Evolutionary conservation across 2,113 vertebrate species (phyloP).

Genomic region (Macrotis lagotis): DNA sequence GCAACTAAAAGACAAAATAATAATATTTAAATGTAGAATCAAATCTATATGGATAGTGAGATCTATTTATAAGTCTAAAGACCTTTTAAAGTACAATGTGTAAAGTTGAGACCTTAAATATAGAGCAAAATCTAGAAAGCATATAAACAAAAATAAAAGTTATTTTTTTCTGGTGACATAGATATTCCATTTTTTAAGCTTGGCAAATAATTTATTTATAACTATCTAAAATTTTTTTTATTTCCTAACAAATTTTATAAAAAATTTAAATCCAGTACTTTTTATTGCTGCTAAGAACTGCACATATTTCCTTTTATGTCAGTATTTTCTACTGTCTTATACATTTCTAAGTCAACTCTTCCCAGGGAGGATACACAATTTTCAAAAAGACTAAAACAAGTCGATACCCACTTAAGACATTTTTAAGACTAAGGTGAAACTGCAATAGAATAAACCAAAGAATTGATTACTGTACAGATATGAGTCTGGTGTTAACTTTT

Average conservation of each 20-base stretch:
- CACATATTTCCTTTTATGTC: not conserved
- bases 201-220: not conserved
- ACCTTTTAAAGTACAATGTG: slow-evolving; percentile 16
- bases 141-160: not conserved
- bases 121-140: slow-evolving; percentile 31
- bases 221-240: slow-evolving; percentile 4
- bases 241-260: not conserved
- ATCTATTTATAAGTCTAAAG: slow-evolving; percentile 21
- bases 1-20: slow-evolving; percentile 36
- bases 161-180: not conserved
- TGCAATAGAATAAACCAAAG: not conserved
- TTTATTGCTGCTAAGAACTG: not conserved
- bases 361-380: not conserved
- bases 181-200: not conserved
- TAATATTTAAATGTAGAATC: slow-evolving; percentile 35
- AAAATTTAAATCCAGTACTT: not conserved
- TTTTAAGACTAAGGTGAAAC: not conserved
- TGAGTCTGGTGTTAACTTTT: not conserved
- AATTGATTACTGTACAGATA: not conserved
- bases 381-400: not conserved
- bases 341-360: not conserved
- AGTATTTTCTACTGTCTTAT: not conserved
- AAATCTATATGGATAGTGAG: slow-evolving; percentile 19
- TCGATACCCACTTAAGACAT: not conserved
- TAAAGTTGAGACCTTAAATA: not conserved